Percentiles rank a stretch among this genome's conserved stretches.
phyloP scores from a whole-genome alignment of 2,113 vertebrate species.

The Lagopus muta region DNA sequence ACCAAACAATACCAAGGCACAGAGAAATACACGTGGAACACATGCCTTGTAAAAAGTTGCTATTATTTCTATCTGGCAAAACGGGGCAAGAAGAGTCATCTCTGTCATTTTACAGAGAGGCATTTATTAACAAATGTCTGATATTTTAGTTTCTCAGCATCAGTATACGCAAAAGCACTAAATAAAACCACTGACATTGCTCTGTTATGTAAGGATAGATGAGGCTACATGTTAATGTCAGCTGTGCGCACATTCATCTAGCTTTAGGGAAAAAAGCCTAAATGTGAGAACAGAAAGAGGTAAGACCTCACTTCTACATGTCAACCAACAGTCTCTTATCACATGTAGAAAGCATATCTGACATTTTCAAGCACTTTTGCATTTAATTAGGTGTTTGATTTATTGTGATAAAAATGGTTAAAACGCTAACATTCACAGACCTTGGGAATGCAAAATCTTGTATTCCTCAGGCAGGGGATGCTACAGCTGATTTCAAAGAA shows the following conservation, averaged over 20 bases:
- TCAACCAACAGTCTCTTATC: neutral
- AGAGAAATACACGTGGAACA: slow-evolving; percentile 9
- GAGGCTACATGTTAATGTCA: neutral
- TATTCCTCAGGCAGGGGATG: neutral
- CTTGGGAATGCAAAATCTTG: neutral
- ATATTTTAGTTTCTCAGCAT: neutral
- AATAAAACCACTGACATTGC: neutral
- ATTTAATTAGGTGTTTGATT: neutral
- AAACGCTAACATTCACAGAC: slow-evolving; percentile 6
- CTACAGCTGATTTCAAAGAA: neutral
- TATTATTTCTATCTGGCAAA: slow-evolving; percentile 19
- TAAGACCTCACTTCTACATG: neutral
- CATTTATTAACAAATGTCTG: neutral
- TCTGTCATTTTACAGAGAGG: neutral
- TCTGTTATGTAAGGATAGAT: neutral
- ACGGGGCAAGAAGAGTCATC: neutral
- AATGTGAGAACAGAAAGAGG: neutral
- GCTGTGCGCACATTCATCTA: neutral
- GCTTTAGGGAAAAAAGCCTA: neutral
- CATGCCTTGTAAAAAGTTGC: slow-evolving; percentile 30
- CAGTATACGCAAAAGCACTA: neutral
- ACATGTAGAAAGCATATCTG: neutral
- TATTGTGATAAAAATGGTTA: neutral
- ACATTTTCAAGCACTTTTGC: slow-evolving; percentile 3
- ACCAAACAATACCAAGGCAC: slow-evolving; percentile 53